Conservation (phyloP, 2,797 vertebrate species). For the Chromobotia macracanthus region DNA sequence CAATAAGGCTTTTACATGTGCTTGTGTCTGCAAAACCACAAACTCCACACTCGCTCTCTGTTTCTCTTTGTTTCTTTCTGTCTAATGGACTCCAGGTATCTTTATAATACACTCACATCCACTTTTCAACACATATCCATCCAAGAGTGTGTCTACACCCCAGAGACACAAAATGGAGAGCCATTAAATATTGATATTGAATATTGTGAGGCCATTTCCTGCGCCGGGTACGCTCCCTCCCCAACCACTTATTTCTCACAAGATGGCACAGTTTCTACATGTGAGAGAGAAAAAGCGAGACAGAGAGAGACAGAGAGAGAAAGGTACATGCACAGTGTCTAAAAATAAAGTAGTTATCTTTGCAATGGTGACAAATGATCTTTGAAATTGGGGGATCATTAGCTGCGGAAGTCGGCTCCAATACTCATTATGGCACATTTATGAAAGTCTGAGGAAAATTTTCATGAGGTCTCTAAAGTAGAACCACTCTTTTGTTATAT, state of each 20-base stretch:
- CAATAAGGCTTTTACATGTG: conserved; percentile 35
- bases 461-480: conserved; percentile 14
- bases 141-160: conserved; percentile 39
- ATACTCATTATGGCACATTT: conserved; percentile 43
- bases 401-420: conserved; percentile 31
- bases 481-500: not conserved
- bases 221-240: conserved; percentile 30
- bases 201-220: conserved; percentile 48
- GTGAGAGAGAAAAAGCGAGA: not conserved
- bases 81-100: conserved; percentile 27
- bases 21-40: conserved; percentile 43
- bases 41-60: conserved; percentile 27
- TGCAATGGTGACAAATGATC: conserved; percentile 45
- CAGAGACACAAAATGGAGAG: conserved; percentile 52
- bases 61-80: conserved; percentile 13
- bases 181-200: conserved; percentile 55
- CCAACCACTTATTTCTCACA: conserved; percentile 43
- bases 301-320: conserved; percentile 5
- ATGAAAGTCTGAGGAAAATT: conserved; percentile 36
- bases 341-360: conserved; percentile 47
- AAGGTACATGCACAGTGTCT: conserved; percentile 9
- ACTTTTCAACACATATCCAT: conserved; percentile 41
- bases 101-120: conserved; percentile 39
- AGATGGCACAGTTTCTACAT: conserved; percentile 43
- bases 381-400: conserved; percentile 46